A percentile compares a stretch with the other conserved stretches of the same genome.
phyloP scores from a whole-genome alignment of 2,888 invertebrate genomes.

The Andrena bucephala region DNA sequence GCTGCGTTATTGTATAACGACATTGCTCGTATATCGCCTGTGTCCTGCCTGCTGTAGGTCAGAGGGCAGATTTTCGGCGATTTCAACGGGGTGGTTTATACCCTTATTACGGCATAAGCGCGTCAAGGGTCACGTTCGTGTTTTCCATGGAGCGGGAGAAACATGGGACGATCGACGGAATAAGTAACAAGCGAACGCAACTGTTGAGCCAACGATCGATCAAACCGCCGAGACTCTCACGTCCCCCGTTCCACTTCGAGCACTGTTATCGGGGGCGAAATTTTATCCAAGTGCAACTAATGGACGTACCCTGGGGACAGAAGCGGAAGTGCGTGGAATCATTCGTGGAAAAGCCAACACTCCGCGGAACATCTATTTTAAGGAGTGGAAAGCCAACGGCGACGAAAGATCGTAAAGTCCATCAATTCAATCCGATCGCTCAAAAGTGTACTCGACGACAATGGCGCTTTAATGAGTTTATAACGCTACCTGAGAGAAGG shows the following conservation, averaged over 20 bases:
- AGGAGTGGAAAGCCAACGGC: slow-evolving; percentile 14
- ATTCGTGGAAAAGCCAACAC: no score
- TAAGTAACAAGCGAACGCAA: slow-evolving; percentile 18
- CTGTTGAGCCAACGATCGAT: not conserved
- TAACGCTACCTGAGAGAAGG: slow-evolving; percentile 59
- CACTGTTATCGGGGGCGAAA: no score
- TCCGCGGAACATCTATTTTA: not conserved
- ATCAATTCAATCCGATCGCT: slow-evolving; percentile 16
- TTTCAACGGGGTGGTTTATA: slow-evolving; percentile 65
- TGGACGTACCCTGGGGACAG: no score
- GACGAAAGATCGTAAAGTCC: slow-evolving; percentile 18
- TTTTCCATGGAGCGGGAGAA: slow-evolving; percentile 35
- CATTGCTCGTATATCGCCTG: slow-evolving; percentile 75
- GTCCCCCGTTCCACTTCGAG: no score
- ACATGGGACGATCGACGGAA: slow-evolving; percentile 20
- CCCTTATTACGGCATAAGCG: slow-evolving; percentile 74
- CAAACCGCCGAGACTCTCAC: not conserved
- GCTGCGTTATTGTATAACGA: slow-evolving; percentile 79
- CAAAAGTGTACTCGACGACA: slow-evolving; percentile 19
- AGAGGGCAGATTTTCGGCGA: slow-evolving; percentile 72
- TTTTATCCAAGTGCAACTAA: no score
- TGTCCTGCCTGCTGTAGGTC: slow-evolving; percentile 73
- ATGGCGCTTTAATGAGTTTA: slow-evolving; percentile 56
- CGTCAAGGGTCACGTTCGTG: slow-evolving; percentile 38
- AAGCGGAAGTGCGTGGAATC: no score